Percentiles rank a stretch among this genome's conserved stretches.
Evolutionary conservation across 2,113 vertebrate species (phyloP).

Genomic region (Cottus gobio): DNA sequence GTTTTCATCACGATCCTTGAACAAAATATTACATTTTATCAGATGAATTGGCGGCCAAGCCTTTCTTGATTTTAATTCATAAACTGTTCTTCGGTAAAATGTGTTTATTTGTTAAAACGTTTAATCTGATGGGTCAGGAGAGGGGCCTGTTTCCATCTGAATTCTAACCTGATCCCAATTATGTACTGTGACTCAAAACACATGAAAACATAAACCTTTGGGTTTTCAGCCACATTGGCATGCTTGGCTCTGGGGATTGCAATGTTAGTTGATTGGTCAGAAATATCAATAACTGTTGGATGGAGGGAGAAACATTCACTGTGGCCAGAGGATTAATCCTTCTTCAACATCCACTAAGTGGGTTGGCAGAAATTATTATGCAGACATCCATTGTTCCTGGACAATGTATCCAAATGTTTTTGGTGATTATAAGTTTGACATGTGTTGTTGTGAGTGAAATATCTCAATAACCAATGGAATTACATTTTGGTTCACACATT

Average conservation of each 20-base stretch:
- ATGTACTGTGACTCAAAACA: background rate
- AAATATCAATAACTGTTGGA: constrained; percentile 1
- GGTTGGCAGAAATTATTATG: background rate
- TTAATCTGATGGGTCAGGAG: background rate
- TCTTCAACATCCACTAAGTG: background rate
- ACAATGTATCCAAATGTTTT: background rate
- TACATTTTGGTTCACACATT: background rate
- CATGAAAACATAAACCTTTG: background rate
- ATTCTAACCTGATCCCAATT: background rate
- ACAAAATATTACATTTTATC: background rate
- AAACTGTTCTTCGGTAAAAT: background rate
- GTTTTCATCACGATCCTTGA: background rate
- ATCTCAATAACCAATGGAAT: background rate
- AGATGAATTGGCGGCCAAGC: background rate
- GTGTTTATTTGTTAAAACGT: constrained; percentile 5
- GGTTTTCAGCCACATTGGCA: background rate
- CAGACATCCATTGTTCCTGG: background rate
- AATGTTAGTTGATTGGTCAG: background rate
- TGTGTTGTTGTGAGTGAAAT: background rate
- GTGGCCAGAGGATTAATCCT: background rate
- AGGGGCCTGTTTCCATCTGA: background rate
- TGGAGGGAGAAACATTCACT: background rate
- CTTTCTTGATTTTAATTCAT: constrained; percentile 3
- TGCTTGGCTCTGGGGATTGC: background rate
- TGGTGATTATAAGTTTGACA: background rate